Conservation (phyloP, 1,140 invertebrate species). For the Pogonus chalceus region DNA sequence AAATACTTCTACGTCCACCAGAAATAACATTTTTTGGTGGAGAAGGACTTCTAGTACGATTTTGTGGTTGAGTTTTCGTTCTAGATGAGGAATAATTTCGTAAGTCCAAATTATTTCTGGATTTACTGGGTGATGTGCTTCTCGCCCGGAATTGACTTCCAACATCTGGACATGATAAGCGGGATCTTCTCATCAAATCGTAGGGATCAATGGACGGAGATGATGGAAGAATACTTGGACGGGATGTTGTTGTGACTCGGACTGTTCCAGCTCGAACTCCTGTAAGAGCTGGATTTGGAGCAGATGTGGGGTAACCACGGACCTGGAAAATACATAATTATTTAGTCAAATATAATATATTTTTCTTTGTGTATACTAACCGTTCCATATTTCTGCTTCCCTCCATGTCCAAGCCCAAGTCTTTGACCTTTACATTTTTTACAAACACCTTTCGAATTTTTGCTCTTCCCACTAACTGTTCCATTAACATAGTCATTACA, state of each 20-base stretch:
- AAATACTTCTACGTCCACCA: slow-evolving; percentile 56
- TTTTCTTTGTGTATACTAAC: slow-evolving; percentile 15
- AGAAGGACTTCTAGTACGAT: slow-evolving; percentile 36
- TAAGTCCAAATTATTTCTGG: neutral
- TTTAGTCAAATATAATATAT: neutral
- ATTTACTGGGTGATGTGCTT: slow-evolving; percentile 21
- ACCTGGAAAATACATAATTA: slow-evolving; percentile 30
- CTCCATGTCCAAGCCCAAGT: slow-evolving; percentile 43
- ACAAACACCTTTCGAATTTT: slow-evolving; percentile 43
- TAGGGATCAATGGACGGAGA: slow-evolving; percentile 52
- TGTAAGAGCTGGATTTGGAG: slow-evolving; percentile 14
- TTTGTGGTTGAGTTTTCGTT: slow-evolving; percentile 17
- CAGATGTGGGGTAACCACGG: slow-evolving; percentile 39
- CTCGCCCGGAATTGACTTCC: slow-evolving; percentile 22
- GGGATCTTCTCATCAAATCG: slow-evolving; percentile 65
- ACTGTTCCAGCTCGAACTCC: slow-evolving; percentile 47
- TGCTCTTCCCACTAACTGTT: slow-evolving; percentile 59
- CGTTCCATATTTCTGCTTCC: slow-evolving; percentile 29
- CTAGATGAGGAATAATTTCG: slow-evolving; percentile 1
- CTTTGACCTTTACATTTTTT: slow-evolving; percentile 71
- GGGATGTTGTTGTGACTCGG: slow-evolving; percentile 43
- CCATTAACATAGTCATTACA: slow-evolving; percentile 64
- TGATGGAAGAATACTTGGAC: slow-evolving; percentile 48
- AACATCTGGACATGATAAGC: slow-evolving; percentile 40
- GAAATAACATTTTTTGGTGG: slow-evolving; percentile 35